Base-by-base conservation (phyloP, 2,113 vertebrate genomes). In the Azemiops feae region DNA sequence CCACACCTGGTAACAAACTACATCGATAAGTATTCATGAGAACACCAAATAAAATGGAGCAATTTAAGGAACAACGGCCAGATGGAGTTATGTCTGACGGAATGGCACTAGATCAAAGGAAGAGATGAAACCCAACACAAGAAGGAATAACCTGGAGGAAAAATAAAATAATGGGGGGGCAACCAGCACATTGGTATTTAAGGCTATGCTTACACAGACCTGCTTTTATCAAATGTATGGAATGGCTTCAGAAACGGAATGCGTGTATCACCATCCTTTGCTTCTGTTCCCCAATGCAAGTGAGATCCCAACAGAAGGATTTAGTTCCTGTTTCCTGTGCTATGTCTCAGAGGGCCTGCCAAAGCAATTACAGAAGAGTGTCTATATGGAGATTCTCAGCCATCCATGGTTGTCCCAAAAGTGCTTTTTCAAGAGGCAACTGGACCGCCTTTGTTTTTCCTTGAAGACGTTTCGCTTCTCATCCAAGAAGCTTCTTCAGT, bases 1-100 rank as follows among this genome's bases (percentile, higher is more conserved):
- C 92, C 81, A 91, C 85, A 91, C 85, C 89, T 88, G 89, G 89
- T 87, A 93, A 91, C 92, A 93, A 91, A 91, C 92, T 54, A 57
- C 14, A 4, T 74, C 1, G 92, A 93, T 93, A 91, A 93, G 92
- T 69, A 91, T 91, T 91, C 89, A 88, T 93, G 92, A 91, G 92
- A 93, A 88, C 89, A 91, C 89, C 85, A 74, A 91, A 88, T 91
- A 91, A 91, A 93, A 88, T 88, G 57, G 85, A 47, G 89, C 92
- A 88, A 54, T 91, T 91, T 55, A 91, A 74, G 92, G 90, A 93
- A 91, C 89, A 91, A 47, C 25, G 20, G 50, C 52, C 85, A 91
- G 89, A 87, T 88, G 89, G 57, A 74, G 81, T 64, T 88, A 43
- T 91, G 87, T 54, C 89, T 91, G 57, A 91, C 91, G 58, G 47